phyloP scores from a whole-genome alignment of 2,113 vertebrate genomes.

The Cranoglanis bouderius region DNA sequence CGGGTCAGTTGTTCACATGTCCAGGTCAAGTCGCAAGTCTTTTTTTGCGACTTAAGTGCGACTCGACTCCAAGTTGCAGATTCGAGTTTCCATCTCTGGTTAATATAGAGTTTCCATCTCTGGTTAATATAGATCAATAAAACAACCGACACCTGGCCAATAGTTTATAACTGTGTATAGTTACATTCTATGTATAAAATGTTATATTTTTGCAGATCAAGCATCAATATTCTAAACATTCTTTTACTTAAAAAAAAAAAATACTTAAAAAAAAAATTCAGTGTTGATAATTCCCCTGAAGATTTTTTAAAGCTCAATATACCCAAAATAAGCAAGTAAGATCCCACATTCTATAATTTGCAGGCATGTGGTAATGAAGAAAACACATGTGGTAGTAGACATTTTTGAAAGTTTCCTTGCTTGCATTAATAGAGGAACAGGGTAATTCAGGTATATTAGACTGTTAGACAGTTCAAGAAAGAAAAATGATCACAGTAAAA shows the following conservation, averaged over 20 bases:
- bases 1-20: too few species aligned
- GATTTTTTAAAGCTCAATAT: not conserved
- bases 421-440: not conserved
- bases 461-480: not conserved
- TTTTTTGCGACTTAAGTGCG: too few species aligned
- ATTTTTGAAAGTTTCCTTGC: constrained; percentile 3
- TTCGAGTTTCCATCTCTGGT: too few species aligned
- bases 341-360: not conserved
- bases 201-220: not conserved
- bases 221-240: not conserved
- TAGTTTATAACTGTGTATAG: not conserved
- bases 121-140: too few species aligned
- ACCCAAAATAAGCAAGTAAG: not conserved
- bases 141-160: not conserved
- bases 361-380: not conserved
- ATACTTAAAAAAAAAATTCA: not conserved
- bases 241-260: not conserved
- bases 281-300: not conserved
- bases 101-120: too few species aligned
- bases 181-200: not conserved
- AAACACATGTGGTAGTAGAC: constrained; percentile 15
- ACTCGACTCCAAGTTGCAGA: too few species aligned
- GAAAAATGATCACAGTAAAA: not conserved
- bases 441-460: constrained; percentile 21
- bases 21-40: too few species aligned